Evolutionary conservation across 2,888 invertebrate genomes (phyloP), one percentile per base, ranked within the genome.

Genomic region (Dermolepida albohirtum): DNA sequence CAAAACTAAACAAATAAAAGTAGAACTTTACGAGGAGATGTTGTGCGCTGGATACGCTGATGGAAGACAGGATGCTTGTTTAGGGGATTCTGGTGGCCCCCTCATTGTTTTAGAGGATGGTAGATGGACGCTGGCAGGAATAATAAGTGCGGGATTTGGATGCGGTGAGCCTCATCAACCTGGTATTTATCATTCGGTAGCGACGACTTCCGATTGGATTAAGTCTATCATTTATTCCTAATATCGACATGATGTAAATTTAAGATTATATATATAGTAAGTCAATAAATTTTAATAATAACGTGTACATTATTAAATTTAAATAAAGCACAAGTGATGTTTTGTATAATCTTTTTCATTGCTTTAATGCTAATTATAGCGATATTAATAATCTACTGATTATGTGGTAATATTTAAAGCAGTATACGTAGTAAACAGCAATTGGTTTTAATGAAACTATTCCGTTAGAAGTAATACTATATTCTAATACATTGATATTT

Each of bases 131-230:
- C 83, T 94, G 10, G 92, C 89, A 5, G 94, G 94, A 11, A 93
- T 94, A 71, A 94, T 92, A 0, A 93, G 93, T 27, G 94, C 94
- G 0, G 94, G 94, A 5, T 94, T 94, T 79, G 94, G 94, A 52
- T 94, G 94, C 78, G 94, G 93, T 0, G 92, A 93, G 11, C 91
- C 93, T 78, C 90, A 92, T 77, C 94, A 94, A 81, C 94, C 94
- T 0, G 94, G 94, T 34, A 94, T 94, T 75, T 94, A 94, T 82
- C 94, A 94, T 81, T 92, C 92, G 78, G 89, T 94, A 1, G 88
- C 89, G 74, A 86, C 88, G 75, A 92, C 92, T 5, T 85, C 89
- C 22, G 84, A 86, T 70, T 92, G 92, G 92, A 92, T 92, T 67
- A 85, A 86, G 72, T 86, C 86, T 14, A 83, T 89, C 64, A 85